These are phyloP conservation scores for Enteromius trimaculatus DNA, from an alignment of 2,797 vertebrate species.

Conservation along the genomic window DNA sequence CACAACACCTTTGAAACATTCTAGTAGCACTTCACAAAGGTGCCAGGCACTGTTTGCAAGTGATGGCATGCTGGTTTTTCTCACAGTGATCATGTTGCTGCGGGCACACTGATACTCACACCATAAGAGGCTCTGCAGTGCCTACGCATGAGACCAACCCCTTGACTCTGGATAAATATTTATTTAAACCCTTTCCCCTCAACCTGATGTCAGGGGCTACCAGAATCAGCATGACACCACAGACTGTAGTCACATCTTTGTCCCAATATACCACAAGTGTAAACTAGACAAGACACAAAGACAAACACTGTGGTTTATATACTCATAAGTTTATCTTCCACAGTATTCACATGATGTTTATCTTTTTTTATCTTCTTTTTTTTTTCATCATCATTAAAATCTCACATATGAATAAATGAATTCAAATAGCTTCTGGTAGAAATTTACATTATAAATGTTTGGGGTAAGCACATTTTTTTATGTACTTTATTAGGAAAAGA, in stretches of 20 bases:
- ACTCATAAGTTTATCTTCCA: neutral
- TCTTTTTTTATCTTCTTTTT: neutral
- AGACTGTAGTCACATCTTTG: conserved; percentile 24
- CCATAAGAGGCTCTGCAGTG: conserved; percentile 63
- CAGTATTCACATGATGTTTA: conserved; percentile 9
- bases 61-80: conserved; percentile 55
- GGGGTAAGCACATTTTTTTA: neutral
- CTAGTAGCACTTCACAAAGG: conserved; percentile 40
- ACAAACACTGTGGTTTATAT: conserved; percentile 27
- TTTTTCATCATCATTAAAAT: neutral
- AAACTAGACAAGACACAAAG: conserved; percentile 28
- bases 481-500: too few species aligned
- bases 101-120: conserved; percentile 56
- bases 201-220: conserved; percentile 45
- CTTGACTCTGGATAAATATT: conserved; percentile 61
- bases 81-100: conserved; percentile 53
- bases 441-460: neutral
- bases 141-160: conserved; percentile 43
- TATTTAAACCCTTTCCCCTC: conserved; percentile 54
- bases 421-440: neutral
- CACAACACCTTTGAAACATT: conserved; percentile 48
- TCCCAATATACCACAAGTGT: conserved; percentile 35
- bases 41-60: conserved; percentile 52
- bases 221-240: conserved; percentile 44
- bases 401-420: neutral